phyloP scores from a whole-genome alignment of 2,888 invertebrate species.

The Lasioglossum leucozonium region DNA sequence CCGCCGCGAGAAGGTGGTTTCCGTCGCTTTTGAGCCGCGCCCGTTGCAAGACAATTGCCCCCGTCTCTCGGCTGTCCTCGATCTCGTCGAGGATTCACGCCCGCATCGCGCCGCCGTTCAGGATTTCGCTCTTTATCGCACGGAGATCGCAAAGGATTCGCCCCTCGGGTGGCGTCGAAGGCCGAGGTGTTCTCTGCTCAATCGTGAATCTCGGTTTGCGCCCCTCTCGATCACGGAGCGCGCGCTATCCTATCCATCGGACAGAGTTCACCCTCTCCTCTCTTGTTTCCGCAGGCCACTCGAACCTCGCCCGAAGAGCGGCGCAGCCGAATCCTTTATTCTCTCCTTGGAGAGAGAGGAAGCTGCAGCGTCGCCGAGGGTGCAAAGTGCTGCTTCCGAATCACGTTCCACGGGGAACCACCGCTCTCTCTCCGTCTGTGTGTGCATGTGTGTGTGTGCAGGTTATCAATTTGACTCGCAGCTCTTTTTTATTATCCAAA shows the following conservation, averaged over 20 bases:
- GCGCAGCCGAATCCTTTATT: slow-evolving; percentile 9
- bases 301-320: not conserved
- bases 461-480: not conserved
- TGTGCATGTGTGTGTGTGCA: too few relatives aligned
- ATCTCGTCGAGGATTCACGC: not conserved
- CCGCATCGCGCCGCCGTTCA: slow-evolving; percentile 4
- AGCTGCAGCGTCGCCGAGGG: not conserved
- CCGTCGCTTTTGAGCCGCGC: not conserved
- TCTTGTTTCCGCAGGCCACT: not conserved
- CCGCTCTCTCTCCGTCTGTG: not conserved
- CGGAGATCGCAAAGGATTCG: slow-evolving; percentile 33
- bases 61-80: not conserved
- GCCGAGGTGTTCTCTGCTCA: slow-evolving; percentile 57
- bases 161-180: not conserved
- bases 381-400: slow-evolving; percentile 1
- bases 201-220: slow-evolving; percentile 68
- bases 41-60: not conserved
- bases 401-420: not conserved
- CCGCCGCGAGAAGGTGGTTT: not conserved
- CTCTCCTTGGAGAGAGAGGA: not conserved
- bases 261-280: slow-evolving; percentile 18
- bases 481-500: not conserved
- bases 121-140: slow-evolving; percentile 24
- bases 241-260: slow-evolving; percentile 70
- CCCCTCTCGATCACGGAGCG: slow-evolving; percentile 46